Evolutionary conservation across 2,797 vertebrate species (phyloP).

Genomic region (Petrocephalus sullivani): DNA sequence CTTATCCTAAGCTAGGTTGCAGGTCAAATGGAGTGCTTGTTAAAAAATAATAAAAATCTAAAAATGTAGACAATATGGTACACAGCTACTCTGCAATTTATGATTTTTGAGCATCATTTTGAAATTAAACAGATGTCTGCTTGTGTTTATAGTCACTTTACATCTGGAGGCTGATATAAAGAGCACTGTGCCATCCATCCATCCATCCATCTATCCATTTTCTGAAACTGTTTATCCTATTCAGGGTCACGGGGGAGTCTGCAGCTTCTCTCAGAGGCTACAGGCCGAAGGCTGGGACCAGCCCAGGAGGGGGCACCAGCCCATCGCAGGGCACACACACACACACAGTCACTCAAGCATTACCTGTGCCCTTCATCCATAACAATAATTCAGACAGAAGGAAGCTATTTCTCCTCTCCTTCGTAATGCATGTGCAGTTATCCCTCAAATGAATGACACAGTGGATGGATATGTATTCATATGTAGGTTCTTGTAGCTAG

Average conservation of each 20-base stretch:
- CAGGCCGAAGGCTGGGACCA: no score
- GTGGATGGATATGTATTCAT: not conserved
- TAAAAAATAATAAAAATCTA: not conserved
- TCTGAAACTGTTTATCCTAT: no score
- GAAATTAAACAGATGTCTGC: constrained; percentile 20
- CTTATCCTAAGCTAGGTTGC: not conserved
- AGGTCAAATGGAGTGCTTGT: not conserved
- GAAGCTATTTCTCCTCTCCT: not conserved
- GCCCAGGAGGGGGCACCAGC: no score
- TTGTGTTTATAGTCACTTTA: not conserved
- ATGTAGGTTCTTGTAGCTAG: not conserved
- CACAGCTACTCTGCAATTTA: constrained; percentile 26
- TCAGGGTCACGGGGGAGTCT: no score
- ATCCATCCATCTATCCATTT: no score
- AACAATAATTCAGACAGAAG: not conserved
- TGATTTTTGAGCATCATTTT: constrained; percentile 18
- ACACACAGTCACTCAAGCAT: no score
- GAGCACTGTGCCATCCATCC: not conserved
- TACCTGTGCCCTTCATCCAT: no score
- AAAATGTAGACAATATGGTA: constrained; percentile 11
- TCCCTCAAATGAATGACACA: not conserved
- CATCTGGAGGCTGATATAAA: constrained; percentile 10
- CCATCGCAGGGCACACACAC: no score
- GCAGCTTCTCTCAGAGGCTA: no score
- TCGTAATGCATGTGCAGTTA: not conserved